Evolutionary conservation across 2,888 invertebrate species (phyloP).

Genomic region (Gastracanthus pulcherrimus): DNA sequence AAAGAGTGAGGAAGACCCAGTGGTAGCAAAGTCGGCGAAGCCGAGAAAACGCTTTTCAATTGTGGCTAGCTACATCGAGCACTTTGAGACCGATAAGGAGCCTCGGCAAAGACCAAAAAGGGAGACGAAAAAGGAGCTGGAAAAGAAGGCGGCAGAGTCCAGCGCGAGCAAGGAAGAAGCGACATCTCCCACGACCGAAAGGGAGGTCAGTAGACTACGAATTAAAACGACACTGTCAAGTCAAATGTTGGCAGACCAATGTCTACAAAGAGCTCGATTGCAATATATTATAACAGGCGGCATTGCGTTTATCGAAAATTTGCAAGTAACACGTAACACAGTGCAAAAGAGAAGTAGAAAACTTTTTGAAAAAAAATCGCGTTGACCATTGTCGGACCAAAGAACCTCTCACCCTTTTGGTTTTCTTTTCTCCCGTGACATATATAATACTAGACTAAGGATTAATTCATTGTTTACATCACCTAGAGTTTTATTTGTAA

Average conservation of each 20-base stretch:
- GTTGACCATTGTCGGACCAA: too few species aligned
- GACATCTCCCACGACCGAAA: constrained; percentile 72
- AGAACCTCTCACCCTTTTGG: constrained; percentile 12
- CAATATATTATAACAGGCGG: constrained; percentile 38
- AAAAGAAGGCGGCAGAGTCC: neutral
- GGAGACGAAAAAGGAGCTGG: constrained; percentile 3
- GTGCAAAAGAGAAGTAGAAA: constrained; percentile 19
- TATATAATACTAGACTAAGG: constrained; percentile 40
- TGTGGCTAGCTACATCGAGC: constrained; percentile 74
- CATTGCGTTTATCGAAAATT: constrained; percentile 13
- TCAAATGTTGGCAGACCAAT: constrained; percentile 69
- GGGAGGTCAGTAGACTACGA: constrained; percentile 76
- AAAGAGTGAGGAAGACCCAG: constrained; percentile 26
- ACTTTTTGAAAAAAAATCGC: constrained; percentile 15
- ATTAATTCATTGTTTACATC: constrained; percentile 28
- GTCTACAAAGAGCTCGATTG: constrained; percentile 74
- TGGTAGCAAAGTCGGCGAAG: constrained; percentile 41
- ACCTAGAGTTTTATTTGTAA: constrained; percentile 17
- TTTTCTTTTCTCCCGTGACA: constrained; percentile 28
- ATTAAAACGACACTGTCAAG: constrained; percentile 63
- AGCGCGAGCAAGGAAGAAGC: constrained; percentile 60
- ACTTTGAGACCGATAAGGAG: constrained; percentile 71
- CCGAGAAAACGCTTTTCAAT: constrained; percentile 72
- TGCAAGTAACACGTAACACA: constrained; percentile 46
- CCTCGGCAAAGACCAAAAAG: constrained; percentile 56